Base-by-base conservation (phyloP, 2,888 invertebrate genomes). In the Lucinisca nassula region DNA sequence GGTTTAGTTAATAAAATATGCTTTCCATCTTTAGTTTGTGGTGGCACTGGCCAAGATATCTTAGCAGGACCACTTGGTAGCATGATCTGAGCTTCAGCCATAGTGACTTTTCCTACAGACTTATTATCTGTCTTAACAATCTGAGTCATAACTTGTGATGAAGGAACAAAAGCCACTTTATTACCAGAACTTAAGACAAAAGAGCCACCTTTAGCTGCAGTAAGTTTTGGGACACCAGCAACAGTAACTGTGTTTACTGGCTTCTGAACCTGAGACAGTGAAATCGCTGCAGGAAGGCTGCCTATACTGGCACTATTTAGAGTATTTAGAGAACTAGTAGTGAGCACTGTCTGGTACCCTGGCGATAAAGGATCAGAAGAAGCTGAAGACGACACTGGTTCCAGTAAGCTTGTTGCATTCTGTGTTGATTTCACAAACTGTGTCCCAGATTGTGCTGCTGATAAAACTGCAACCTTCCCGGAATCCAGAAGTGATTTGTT, bases 51-150 rank as follows among this genome's bases (percentile, higher is more conserved):
- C 89, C 89, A 89, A 3, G 89, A 85, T 21, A 90, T 90, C 73
- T 87, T 90, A 14, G 85, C 85, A 17, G 90, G 90, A 21, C 90
- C 90, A 75, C 83, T 70, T 0, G 90, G 90, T 30, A 90, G 72
- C 90, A 90, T 90, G 0, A 90, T 90, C 51, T 90, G 90, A n/a
- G 85, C 87, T 76, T 90, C 90, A 27, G 87, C 87, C 90, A 90
- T 90, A 1, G 90, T 87, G 0, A 90, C 82, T 55, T 89, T 86
- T 21, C 84, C 84, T 37, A 40, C 83, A 1, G 76, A 17, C 51
- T 84, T 87, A 58, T 58, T 70, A 72, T 90, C 90, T 49, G 87
- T 83, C 77, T 84, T 85, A 8, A 87, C 74, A 58, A 85, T 49
- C 58, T 86, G 86, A 12, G 85, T 85, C 1, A 85, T 74, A 0